Conservation (phyloP, 2,888 invertebrate species). For the Lottia gigantea region DNA sequence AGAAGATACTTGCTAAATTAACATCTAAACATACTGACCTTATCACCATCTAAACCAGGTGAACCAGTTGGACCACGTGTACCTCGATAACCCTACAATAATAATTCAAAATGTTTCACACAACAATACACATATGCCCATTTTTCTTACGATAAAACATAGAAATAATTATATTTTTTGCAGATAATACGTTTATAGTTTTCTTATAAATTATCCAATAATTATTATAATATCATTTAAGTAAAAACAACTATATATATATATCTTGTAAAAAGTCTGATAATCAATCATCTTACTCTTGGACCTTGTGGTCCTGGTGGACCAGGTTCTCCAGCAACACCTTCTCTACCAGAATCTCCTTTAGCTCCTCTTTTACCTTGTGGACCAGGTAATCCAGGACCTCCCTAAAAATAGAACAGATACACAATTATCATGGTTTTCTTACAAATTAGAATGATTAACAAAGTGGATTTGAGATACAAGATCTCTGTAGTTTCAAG, state of each 20-base stretch:
- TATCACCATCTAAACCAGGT: conserved; percentile 83
- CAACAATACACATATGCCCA: too few relatives aligned
- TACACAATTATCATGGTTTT: too few relatives aligned
- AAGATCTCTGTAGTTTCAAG: too few relatives aligned
- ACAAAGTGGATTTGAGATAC: too few relatives aligned
- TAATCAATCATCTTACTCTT: conserved; percentile 37
- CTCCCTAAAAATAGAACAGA: conserved; percentile 35
- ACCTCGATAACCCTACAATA: conserved; percentile 57
- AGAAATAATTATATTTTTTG: too few relatives aligned
- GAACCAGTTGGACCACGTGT: conserved; percentile 71
- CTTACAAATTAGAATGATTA: too few relatives aligned
- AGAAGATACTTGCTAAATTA: neutral
- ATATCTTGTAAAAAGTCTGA: neutral
- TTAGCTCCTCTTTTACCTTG: conserved; percentile 47
- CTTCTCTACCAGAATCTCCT: conserved; percentile 42
- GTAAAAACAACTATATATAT: neutral
- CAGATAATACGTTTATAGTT: too few relatives aligned
- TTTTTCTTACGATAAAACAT: too few relatives aligned
- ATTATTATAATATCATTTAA: neutral
- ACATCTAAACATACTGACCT: conserved; percentile 60
- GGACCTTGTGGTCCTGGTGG: conserved; percentile 46
- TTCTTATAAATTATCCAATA: too few relatives aligned
- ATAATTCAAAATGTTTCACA: neutral
- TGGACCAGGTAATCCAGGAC: conserved; percentile 42
- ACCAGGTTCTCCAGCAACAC: conserved; percentile 26